Conservation (phyloP, 1,140 invertebrate genomes). For the Orchestia grillus region DNA sequence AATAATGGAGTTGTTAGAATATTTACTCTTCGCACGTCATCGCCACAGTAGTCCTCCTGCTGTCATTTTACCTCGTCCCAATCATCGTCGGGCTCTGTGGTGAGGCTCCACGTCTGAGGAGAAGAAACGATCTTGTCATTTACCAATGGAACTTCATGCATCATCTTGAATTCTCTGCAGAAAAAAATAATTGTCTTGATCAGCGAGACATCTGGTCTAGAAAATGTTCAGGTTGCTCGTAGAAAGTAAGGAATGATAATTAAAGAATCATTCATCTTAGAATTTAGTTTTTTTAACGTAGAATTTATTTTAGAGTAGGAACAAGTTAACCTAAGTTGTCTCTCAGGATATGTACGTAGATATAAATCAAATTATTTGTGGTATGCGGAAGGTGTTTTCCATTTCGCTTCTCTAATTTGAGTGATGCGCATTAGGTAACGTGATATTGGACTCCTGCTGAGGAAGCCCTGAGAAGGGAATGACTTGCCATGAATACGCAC, state of each 20-base stretch:
- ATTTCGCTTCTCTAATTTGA: neutral
- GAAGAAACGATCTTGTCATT: no score
- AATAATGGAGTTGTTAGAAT: no score
- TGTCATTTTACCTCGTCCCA: no score
- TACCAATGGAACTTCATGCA: no score
- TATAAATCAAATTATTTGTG: neutral
- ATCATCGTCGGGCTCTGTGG: no score
- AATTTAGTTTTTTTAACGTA: neutral
- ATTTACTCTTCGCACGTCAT: no score
- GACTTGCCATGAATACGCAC: neutral
- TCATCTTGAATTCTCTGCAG: no score
- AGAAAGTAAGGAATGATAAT: neutral
- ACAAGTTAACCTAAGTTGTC: neutral
- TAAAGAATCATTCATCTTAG: neutral
- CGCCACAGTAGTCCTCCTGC: no score
- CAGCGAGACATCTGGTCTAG: no score
- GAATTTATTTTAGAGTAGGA: neutral
- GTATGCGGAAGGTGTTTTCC: no score
- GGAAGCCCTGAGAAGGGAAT: neutral
- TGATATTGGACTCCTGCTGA: neutral
- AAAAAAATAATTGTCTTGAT: no score
- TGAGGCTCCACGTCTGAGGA: no score
- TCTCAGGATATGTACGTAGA: neutral
- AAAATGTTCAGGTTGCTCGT: neutral
- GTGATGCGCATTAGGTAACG: neutral